A percentile compares a stretch with the other conserved stretches of the same genome.
Conservation (phyloP, 2,113 vertebrate species). For the Morone saxatilis region DNA sequence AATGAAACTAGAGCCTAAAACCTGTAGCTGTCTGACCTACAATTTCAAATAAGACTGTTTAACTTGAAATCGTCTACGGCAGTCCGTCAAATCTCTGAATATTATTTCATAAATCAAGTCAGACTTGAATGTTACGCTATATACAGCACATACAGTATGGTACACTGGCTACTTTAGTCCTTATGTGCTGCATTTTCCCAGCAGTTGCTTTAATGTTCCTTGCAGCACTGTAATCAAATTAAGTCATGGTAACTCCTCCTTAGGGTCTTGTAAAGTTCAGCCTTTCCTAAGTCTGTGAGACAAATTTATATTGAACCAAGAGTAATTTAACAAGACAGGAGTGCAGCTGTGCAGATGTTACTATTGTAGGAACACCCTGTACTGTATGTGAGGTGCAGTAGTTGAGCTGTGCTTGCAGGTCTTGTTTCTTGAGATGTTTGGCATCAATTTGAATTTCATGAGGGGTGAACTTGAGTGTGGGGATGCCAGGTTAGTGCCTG, state of each 20-base stretch:
- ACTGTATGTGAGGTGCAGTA: background rate
- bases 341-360: constrained; percentile 48
- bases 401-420: background rate
- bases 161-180: background rate
- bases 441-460: background rate
- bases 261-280: constrained; percentile 42
- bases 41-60: background rate
- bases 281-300: constrained; percentile 34
- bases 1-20: background rate
- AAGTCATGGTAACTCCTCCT: constrained; percentile 34
- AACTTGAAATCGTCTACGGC: background rate
- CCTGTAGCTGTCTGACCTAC: background rate
- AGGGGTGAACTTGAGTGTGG: background rate
- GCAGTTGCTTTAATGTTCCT: constrained; percentile 29
- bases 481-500: background rate
- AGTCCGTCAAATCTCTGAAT: constrained; percentile 8
- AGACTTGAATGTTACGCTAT: background rate
- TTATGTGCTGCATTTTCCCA: constrained; percentile 15
- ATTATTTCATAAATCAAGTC: background rate
- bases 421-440: background rate
- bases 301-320: constrained; percentile 32
- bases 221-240: constrained; percentile 46
- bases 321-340: constrained; percentile 44
- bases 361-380: constrained; percentile 3
- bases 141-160: background rate